phyloP scores from a whole-genome alignment of 2,113 vertebrate genomes.

The Gavia stellata region DNA sequence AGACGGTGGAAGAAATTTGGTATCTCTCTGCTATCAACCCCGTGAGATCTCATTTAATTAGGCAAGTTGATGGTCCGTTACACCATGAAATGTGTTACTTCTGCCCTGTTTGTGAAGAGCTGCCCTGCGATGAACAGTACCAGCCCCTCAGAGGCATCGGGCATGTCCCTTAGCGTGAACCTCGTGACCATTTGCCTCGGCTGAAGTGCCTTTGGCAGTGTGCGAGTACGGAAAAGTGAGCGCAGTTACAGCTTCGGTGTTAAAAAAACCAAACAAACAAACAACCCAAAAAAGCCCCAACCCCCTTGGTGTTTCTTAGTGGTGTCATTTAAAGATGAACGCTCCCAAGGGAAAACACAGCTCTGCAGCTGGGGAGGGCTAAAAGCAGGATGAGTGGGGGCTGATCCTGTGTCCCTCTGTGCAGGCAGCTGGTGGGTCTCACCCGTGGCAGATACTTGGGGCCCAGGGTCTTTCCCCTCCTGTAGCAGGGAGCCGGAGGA shows the following conservation, averaged over 20 bases:
- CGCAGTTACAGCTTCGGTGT: fast-evolving
- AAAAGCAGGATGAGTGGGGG: not conserved
- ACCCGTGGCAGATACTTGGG: not conserved
- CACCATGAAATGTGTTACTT: not conserved
- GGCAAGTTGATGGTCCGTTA: not conserved
- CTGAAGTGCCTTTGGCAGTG: fast-evolving
- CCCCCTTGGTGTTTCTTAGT: fast-evolving
- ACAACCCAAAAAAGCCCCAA: too few relatives aligned
- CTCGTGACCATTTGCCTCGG: fast-evolving
- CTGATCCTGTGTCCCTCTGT: not conserved
- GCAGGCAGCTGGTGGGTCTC: not conserved
- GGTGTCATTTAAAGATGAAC: fast-evolving
- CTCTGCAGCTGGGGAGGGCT: not conserved
- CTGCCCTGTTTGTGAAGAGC: not conserved
- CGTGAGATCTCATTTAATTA: not conserved
- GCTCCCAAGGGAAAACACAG: fast-evolving
- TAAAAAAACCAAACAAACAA: not conserved
- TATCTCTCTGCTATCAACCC: not conserved
- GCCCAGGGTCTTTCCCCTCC: not conserved
- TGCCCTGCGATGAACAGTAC: fast-evolving
- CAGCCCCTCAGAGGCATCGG: fast-evolving
- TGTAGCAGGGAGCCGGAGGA: not conserved
- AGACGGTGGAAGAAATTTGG: not conserved
- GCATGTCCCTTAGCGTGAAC: fast-evolving
- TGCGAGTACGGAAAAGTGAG: not conserved